A percentile compares a stretch with the other conserved stretches of the same genome.
Evolutionary conservation across 2,888 invertebrate genomes (phyloP).

Genomic region (Tortricodes alternella): DNA sequence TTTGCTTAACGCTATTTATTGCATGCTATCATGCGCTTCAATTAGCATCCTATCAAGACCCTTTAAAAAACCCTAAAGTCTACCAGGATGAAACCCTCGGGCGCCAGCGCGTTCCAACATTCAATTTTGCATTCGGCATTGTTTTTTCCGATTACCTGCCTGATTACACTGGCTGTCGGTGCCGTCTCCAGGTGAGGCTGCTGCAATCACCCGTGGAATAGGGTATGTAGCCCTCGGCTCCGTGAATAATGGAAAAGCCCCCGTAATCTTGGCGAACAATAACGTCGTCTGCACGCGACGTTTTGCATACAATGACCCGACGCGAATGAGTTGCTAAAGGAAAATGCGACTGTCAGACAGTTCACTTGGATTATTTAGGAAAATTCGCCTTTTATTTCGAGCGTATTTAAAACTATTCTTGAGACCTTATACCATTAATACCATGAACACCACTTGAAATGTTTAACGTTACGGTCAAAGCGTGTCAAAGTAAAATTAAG

Average conservation of each 20-base stretch:
- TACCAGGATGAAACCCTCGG: conserved; percentile 12
- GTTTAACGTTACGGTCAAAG: too few species aligned
- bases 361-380: conserved; percentile 40
- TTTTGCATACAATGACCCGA: conserved; percentile 77
- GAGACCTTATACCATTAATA: too few species aligned
- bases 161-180: conserved; percentile 67
- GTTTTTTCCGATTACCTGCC: conserved; percentile 74
- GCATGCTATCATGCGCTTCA: conserved; percentile 3
- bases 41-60: too few species aligned
- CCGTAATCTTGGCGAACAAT: conserved; percentile 78
- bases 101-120: conserved; percentile 35
- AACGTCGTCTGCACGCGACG: conserved; percentile 68
- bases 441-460: too few species aligned
- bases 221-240: conserved; percentile 54
- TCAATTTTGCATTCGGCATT: conserved; percentile 50
- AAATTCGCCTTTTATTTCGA: conserved; percentile 32
- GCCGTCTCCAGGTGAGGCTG: conserved; percentile 48
- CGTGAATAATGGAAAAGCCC: conserved; percentile 67
- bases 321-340: conserved; percentile 47
- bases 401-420: too few species aligned
- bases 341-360: conserved; percentile 51
- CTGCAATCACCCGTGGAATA: conserved; percentile 70
- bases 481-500: background rate
- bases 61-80: too few species aligned
- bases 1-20: background rate